A percentile compares a stretch with the other conserved stretches of the same genome.
Conservation (phyloP, 1,140 invertebrate genomes). For the Eupristina koningsbergeri region DNA sequence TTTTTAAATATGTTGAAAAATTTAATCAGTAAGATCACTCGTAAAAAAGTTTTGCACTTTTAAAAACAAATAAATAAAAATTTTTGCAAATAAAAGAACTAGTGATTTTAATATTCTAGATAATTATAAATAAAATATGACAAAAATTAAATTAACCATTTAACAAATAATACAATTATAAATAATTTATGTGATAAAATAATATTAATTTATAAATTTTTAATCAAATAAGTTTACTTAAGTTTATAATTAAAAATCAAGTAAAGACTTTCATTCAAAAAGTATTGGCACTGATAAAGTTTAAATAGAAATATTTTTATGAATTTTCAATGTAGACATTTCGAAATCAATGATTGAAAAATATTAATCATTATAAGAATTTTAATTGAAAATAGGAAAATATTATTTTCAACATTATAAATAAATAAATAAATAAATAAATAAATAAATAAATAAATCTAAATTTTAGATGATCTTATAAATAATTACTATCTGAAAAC, state of each 20-base stretch:
- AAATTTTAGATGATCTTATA: too few species aligned
- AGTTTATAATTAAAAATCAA: background rate
- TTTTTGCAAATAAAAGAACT: background rate
- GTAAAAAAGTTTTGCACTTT: background rate
- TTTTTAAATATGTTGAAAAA: background rate
- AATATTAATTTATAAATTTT: background rate
- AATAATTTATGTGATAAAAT: too few species aligned
- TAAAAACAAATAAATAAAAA: background rate
- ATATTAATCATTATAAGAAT: too few species aligned
- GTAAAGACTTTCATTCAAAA: background rate
- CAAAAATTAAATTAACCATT: background rate
- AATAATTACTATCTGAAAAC: too few species aligned
- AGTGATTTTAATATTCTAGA: background rate
- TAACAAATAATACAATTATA: too few species aligned
- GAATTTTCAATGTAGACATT: background rate
- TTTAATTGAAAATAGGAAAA: too few species aligned
- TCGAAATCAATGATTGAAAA: background rate
- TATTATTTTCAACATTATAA: too few species aligned
- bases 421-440: too few species aligned
- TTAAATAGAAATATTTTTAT: background rate
- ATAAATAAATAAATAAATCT: too few species aligned
- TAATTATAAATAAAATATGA: background rate
- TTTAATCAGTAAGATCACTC: background rate
- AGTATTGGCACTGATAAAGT: background rate
- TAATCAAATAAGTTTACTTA: background rate